Evolutionary conservation across 2,888 invertebrate species (phyloP), one percentile per base, ranked within the genome.

Genomic region (Melinaea menophilus): DNA sequence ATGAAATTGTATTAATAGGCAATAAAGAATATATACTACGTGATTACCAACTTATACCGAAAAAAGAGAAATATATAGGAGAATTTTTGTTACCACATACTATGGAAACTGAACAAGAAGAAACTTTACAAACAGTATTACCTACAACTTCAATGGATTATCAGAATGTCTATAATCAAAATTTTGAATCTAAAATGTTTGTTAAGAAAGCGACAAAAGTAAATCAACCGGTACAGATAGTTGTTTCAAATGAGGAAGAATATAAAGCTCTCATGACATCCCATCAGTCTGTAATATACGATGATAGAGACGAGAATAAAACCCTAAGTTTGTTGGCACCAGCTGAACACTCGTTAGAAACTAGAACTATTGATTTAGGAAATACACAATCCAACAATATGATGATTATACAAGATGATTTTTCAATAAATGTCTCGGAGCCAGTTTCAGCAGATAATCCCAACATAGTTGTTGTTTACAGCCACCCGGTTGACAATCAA

Each of bases 381-480:
- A 87, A 80, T 61, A 82, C 92, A n/a, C 91, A 92, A 56, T 84
- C 92, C 68, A 93, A 92, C 83, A 84, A 93, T 57, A 92, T 93
- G 76, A 93, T 93, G 93, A 93, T 93, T 59, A 84, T 93, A 56
- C 93, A 91, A 69, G 92, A 93, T 70, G 88, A 92, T 68, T 93
- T 90, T 76, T 92, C 92, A 64, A 79, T 93, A 47, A 93, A 91
- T 84, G 92, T 90, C 33, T 83, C 90, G 66, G 87, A 91, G 70
- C 77, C 88, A 45, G 87, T 90, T 61, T 71, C 86, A 48, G 73
- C 80, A 62, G 91, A 92, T 66, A 92, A 92, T 79, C 91, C 92
- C 2, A 93, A 93, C 72, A 93, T 93, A 76, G 93, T 93, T 12
- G 93, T 93, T 56, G 88, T 93, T 22, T 93, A 93, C 72, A 93